Base-by-base conservation (phyloP, 2,888 invertebrate species). In the Erebia ligea region DNA sequence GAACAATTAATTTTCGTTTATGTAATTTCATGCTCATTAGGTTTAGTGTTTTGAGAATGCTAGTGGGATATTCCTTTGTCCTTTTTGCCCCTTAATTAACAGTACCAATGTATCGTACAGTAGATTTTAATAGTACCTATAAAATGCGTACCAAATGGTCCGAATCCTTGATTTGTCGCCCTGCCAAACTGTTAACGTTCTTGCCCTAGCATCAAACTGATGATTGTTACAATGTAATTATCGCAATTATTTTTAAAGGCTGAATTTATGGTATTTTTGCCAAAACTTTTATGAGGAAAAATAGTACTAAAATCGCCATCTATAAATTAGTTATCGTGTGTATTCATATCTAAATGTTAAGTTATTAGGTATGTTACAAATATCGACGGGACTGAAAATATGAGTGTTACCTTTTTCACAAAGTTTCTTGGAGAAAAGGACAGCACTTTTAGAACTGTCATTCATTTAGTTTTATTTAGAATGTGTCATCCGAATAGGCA, bases 41-140 rank as follows among this genome's bases (percentile, higher is more conserved):
- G 84, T 76, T 87, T 91, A 91, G 90, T 88, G 88, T 88, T 88
- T 88, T 91, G 92, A 92, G 92, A 92, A 92, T 92, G 92, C 92
- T 92, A 92, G 91, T 87, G 86, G 85, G 84, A 86, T 87, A 84
- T 84, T 79, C 82, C 82, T 81, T 69, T 72, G 74, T 72, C 78
- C 78, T 71, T 77, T 73, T 72, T 73, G 73, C 73, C 78, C 78
- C 71, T 76, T 73, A 76, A 54, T 17, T 17, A 48, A 76, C 77
- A 76, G 75, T 69, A 73, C 77, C 73, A 74, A 75, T 78, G 76
- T 79, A 77, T 57, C 65, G 19, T 54, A 54, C 54, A 17, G 54
- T 67, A 72, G 58, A 74, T 69, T 68, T 67, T 68, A 74, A 45
- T 64, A 74, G 73, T 69, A 34, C 34, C 34, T 34, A 48, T 64